These are phyloP conservation scores for Mallateleia sp. DNA, from an alignment of 2,888 invertebrate species.

Conservation along the genomic window DNA sequence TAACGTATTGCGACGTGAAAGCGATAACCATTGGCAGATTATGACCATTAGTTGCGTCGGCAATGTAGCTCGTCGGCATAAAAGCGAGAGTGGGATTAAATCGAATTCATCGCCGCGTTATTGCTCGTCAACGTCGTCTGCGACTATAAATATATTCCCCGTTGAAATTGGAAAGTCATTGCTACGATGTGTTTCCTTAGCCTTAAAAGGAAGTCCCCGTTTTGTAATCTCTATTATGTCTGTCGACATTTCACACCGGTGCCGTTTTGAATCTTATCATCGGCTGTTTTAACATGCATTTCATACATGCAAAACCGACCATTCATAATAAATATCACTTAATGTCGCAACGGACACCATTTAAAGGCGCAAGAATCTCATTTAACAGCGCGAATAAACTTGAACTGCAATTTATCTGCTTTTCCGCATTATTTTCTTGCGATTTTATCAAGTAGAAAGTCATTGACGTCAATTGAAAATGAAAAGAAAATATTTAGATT, in stretches of 20 bases:
- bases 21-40: slow-evolving; percentile 57
- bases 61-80: slow-evolving; percentile 17
- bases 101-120: slow-evolving; percentile 60
- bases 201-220: slow-evolving; percentile 58
- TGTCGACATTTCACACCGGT: slow-evolving; percentile 47
- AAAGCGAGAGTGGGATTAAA: slow-evolving; percentile 66
- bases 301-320: slow-evolving; percentile 39
- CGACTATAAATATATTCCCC: slow-evolving; percentile 51
- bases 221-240: slow-evolving; percentile 62
- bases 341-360: slow-evolving; percentile 26
- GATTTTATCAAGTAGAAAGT: background rate
- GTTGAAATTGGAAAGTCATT: slow-evolving; percentile 69
- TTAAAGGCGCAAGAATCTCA: slow-evolving; percentile 35
- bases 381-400: slow-evolving; percentile 43
- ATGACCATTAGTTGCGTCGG: slow-evolving; percentile 58
- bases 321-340: slow-evolving; percentile 50
- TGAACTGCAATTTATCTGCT: slow-evolving; percentile 44
- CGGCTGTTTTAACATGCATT: slow-evolving; percentile 38
- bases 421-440: slow-evolving; percentile 2
- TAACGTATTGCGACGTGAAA: slow-evolving; percentile 47
- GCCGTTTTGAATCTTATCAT: slow-evolving; percentile 54
- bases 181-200: slow-evolving; percentile 49
- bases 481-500: background rate
- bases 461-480: background rate
- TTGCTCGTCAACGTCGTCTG: slow-evolving; percentile 55